Evolutionary conservation across 2,888 invertebrate species (phyloP).

Genomic region (Hedychridium roseum): DNA sequence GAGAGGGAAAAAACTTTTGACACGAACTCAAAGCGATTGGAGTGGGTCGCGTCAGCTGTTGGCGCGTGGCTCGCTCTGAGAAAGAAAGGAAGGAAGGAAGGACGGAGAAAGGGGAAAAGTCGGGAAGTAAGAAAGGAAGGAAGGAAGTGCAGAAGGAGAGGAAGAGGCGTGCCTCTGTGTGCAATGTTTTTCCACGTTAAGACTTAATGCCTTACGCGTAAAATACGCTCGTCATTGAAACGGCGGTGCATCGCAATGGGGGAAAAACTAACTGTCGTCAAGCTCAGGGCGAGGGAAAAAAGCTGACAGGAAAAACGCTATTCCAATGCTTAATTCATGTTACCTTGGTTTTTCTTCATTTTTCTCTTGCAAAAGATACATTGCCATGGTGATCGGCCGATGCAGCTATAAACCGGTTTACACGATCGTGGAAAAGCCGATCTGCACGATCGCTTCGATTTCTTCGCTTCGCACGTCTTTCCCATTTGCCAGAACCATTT

Average conservation of each 20-base stretch:
- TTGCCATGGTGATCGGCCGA: too few relatives aligned
- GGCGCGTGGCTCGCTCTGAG: slow-evolving; percentile 18
- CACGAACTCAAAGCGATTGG: too few relatives aligned
- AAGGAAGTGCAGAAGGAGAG: slow-evolving; percentile 3
- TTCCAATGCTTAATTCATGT: neutral
- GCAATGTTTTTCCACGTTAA: slow-evolving; percentile 24
- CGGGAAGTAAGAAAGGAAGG: slow-evolving; percentile 1
- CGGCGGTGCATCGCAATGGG: neutral
- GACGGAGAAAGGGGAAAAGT: neutral
- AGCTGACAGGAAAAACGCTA: slow-evolving; percentile 2
- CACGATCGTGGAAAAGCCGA: too few relatives aligned
- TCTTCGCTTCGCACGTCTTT: neutral
- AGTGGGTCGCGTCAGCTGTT: slow-evolving; percentile 16
- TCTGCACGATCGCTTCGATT: neutral
- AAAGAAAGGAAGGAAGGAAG: slow-evolving; percentile 11
- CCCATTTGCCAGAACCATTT: too few relatives aligned
- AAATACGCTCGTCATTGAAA: slow-evolving; percentile 12
- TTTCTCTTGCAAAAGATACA: too few relatives aligned
- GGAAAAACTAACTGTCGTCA: slow-evolving; percentile 4
- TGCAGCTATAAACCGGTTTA: too few relatives aligned
- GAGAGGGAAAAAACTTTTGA: too few relatives aligned
- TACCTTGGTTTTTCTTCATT: neutral
- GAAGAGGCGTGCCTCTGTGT: slow-evolving; percentile 14
- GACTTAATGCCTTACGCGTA: slow-evolving; percentile 29
- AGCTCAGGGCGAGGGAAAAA: slow-evolving; percentile 7